Base-by-base conservation (phyloP, 2,113 vertebrate genomes). In the Agapornis roseicollis region DNA sequence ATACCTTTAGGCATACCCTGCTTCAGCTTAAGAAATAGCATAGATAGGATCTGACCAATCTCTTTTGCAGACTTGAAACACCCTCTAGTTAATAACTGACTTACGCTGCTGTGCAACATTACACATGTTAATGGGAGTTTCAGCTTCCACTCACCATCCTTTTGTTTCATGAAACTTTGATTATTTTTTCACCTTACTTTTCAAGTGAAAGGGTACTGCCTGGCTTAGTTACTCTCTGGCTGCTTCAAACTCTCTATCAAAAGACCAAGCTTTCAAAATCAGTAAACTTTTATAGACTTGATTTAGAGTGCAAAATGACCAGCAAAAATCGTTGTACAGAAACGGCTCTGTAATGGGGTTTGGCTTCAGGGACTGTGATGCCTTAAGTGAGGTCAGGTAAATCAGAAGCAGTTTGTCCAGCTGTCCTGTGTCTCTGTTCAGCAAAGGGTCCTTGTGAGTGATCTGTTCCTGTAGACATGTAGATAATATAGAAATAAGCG, bases 71-170 rank as follows among this genome's bases (percentile, higher is more conserved):
- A 19, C 44, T 61, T 80, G 41, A 52, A 80, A 90, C 91, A 92
- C 76, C 86, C 72, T 72, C 80, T 91, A 69, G 89, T 93, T 95
- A 87, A 87, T 93, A 71, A 87, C 64, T 81, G 37, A 74, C 80
- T 25, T 63, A 55, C n/a, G 50, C 55, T 86, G 60, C 84, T 71
- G 0, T n/a, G 50, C 73, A 41, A 31, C 55, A 9, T 44, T 70
- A 64, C 49, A 2, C 18, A 1, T 22, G 41, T 47, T 42, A 29
- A 8, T 33, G 15, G 63, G 24, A 49, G 50, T 22, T 72, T 41
- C 76, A 52, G 53, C 61, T 91, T 73, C 63, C 89, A 13, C 46
- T 90, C 72, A 20, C 55, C 19, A 11, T 10, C n/a, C 64, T 28
- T 68, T 73, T 47, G 56, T n/a, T 85, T 76, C 49, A 24, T 53